Evolutionary conservation across 2,888 invertebrate species (phyloP).

Genomic region (Teleiodes luculella): DNA sequence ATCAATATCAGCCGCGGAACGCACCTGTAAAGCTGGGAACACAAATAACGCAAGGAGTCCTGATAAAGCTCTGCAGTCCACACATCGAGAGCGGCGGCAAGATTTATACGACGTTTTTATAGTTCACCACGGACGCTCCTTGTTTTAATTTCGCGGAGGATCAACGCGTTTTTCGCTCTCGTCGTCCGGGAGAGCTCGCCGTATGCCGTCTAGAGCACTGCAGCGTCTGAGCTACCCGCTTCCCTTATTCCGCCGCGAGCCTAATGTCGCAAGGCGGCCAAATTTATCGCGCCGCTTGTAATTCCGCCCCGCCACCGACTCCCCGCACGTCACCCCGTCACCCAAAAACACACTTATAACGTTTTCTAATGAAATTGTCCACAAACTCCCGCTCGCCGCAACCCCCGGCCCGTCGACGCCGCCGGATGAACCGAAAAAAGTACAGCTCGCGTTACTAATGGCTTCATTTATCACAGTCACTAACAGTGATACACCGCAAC

Average conservation of each 20-base stretch:
- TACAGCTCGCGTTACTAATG: conserved; percentile 78
- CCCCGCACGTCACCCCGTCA: conserved; percentile 61
- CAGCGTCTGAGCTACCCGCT: conserved; percentile 32
- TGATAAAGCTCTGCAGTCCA: conserved; percentile 59
- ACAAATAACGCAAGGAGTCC: conserved; percentile 54
- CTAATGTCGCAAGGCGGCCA: conserved; percentile 69
- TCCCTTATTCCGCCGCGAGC: conserved; percentile 59
- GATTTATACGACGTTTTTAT: conserved; percentile 71
- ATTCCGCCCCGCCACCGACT: conserved; percentile 58
- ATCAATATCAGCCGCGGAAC: conserved; percentile 47
- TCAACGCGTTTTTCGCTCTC: conserved; percentile 51
- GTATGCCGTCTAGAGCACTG: conserved; percentile 7
- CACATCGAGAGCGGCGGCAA: conserved; percentile 49
- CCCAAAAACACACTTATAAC: conserved; percentile 72
- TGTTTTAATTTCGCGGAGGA: conserved; percentile 71
- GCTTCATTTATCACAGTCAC: conserved; percentile 79
- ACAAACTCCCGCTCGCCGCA: conserved; percentile 68
- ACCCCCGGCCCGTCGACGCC: conserved; percentile 66
- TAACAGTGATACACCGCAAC: conserved; percentile 78
- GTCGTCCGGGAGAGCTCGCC: neutral
- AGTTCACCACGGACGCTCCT: conserved; percentile 67
- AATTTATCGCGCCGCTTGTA: conserved; percentile 76
- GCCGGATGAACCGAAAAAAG: conserved; percentile 77
- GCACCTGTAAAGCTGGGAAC: conserved; percentile 51
- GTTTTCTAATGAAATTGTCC: conserved; percentile 79